Evolutionary conservation across 1,140 invertebrate species (phyloP).

Genomic region (Melipona quadrifasciata): DNA sequence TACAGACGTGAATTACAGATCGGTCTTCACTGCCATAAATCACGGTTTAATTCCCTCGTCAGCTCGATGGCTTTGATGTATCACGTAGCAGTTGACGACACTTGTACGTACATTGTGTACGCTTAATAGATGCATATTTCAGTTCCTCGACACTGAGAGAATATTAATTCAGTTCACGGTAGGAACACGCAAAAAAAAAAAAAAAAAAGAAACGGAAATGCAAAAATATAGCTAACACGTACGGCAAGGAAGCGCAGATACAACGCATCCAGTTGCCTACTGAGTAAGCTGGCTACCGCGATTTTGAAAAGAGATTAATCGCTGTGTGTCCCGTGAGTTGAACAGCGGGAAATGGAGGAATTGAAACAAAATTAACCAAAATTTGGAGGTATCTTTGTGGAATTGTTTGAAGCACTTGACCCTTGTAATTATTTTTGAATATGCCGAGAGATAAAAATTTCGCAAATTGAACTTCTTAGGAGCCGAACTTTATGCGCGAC

Average conservation of each 20-base stretch:
- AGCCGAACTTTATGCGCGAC: too few relatives aligned
- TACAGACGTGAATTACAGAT: background rate
- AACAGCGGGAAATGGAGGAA: background rate
- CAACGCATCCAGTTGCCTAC: constrained; percentile 48
- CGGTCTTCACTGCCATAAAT: background rate
- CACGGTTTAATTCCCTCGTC: background rate
- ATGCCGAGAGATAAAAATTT: too few relatives aligned
- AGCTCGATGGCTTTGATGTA: background rate
- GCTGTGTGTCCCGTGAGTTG: constrained; percentile 40
- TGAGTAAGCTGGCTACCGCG: constrained; percentile 34
- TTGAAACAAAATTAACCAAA: background rate
- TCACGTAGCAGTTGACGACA: too few relatives aligned
- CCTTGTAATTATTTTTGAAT: background rate
- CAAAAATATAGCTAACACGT: constrained; percentile 7
- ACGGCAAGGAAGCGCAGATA: constrained; percentile 29
- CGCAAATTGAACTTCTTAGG: too few relatives aligned
- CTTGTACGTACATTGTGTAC: too few relatives aligned
- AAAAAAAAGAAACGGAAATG: constrained; percentile 32
- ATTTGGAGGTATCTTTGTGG: background rate
- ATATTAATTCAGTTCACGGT: background rate
- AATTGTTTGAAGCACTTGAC: background rate
- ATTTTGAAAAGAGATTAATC: constrained; percentile 58
- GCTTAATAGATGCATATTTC: too few relatives aligned
- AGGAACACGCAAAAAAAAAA: background rate
- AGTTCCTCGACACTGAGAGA: background rate